A percentile compares a stretch with the other conserved stretches of the same genome.
phyloP scores from a whole-genome alignment of 1,140 invertebrate species.

The Galleria mellonella region DNA sequence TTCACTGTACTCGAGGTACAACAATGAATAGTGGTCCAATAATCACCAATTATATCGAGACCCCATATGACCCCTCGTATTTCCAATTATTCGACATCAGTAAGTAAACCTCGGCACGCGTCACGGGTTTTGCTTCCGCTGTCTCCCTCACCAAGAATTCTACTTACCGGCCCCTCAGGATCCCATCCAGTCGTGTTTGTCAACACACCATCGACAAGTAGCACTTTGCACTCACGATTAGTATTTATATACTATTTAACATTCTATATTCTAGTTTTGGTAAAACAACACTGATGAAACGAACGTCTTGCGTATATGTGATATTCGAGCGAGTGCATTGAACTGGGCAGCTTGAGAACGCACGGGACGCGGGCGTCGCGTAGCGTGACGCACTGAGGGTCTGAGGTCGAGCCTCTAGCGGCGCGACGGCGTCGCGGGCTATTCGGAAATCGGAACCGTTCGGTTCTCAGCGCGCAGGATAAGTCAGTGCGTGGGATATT shows the following conservation, averaged over 20 bases:
- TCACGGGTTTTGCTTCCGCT: background rate
- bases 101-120: conserved; percentile 28
- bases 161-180: conserved; percentile 31
- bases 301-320: background rate
- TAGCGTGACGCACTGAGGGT: background rate
- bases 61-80: too few species aligned
- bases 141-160: background rate
- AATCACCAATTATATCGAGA: too few species aligned
- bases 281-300: background rate
- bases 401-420: background rate
- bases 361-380: background rate
- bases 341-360: background rate
- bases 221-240: background rate
- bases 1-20: too few species aligned
- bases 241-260: too few species aligned
- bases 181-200: conserved; percentile 7
- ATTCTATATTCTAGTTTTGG: background rate
- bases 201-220: background rate
- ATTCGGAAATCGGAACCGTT: too few species aligned
- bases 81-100: conserved; percentile 14
- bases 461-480: too few species aligned
- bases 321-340: background rate
- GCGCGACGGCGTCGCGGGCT: too few species aligned
- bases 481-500: too few species aligned
- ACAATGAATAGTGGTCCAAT: too few species aligned